Evolutionary conservation across 2,797 vertebrate genomes (phyloP).

Genomic region (Spheniscus humboldti): DNA sequence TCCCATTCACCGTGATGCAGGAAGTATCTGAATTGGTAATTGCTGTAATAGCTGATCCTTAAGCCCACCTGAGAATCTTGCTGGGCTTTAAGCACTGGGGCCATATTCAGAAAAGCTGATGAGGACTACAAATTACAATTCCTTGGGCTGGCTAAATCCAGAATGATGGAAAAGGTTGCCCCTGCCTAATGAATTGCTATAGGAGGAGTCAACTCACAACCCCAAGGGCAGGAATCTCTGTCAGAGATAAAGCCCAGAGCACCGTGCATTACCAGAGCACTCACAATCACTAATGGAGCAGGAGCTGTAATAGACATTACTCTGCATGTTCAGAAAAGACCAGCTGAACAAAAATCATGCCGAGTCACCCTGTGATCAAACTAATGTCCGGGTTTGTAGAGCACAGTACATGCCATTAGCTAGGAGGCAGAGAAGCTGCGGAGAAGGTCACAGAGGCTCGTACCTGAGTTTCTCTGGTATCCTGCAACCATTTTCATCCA

Average conservation of each 20-base stretch:
- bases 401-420: background rate
- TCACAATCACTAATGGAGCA: background rate
- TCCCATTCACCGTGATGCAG: background rate
- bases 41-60: background rate
- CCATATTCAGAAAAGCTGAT: background rate
- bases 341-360: background rate
- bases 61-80: background rate
- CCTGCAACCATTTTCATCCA: constrained; percentile 68
- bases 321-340: background rate
- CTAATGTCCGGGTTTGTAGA: background rate
- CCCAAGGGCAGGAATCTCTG: background rate
- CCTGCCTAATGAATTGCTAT: background rate
- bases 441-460: background rate
- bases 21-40: background rate
- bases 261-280: background rate
- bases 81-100: background rate
- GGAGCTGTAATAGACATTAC: background rate
- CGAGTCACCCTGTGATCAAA: background rate
- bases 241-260: background rate
- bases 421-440: background rate
- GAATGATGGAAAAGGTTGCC: background rate
- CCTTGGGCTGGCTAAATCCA: background rate
- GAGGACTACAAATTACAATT: background rate
- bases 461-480: constrained; percentile 72
- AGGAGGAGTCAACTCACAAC: background rate